These are phyloP conservation scores for Tetrao urogallus DNA, from an alignment of 2,113 vertebrate genomes.

Conservation along the genomic window DNA sequence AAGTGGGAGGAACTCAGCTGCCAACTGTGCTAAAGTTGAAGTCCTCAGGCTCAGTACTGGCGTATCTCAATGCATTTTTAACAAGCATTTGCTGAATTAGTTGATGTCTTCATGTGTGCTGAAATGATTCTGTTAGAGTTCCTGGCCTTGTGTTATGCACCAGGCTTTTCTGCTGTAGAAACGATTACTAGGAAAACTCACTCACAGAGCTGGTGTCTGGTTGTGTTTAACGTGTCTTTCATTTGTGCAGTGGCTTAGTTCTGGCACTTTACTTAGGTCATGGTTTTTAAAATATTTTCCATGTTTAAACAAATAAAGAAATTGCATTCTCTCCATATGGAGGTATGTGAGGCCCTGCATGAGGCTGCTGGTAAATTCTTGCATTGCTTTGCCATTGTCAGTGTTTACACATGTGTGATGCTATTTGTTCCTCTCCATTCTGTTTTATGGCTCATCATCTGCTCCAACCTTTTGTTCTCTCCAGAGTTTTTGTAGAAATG, in stretches of 20 bases:
- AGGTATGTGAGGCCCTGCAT: neutral
- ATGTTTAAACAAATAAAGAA: neutral
- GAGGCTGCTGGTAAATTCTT: neutral
- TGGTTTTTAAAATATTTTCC: neutral
- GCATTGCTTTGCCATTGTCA: neutral
- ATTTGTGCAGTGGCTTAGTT: neutral
- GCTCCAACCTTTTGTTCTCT: neutral
- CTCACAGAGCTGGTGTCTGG: neutral
- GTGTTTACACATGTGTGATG: neutral
- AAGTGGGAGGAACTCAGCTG: neutral
- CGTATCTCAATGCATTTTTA: neutral
- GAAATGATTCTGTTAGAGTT: neutral
- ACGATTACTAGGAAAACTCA: neutral
- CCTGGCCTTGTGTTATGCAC: neutral
- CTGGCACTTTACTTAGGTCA: neutral
- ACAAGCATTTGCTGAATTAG: neutral
- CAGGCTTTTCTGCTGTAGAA: neutral
- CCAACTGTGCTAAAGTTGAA: neutral
- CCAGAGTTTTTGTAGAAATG: neutral
- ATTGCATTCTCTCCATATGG: accelerated
- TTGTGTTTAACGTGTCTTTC: neutral
- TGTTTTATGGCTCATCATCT: neutral
- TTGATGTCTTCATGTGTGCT: neutral
- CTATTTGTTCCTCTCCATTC: neutral
- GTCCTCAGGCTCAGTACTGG: neutral